Base-by-base conservation (phyloP, 2,888 invertebrate genomes). In the Catocala sponsa region DNA sequence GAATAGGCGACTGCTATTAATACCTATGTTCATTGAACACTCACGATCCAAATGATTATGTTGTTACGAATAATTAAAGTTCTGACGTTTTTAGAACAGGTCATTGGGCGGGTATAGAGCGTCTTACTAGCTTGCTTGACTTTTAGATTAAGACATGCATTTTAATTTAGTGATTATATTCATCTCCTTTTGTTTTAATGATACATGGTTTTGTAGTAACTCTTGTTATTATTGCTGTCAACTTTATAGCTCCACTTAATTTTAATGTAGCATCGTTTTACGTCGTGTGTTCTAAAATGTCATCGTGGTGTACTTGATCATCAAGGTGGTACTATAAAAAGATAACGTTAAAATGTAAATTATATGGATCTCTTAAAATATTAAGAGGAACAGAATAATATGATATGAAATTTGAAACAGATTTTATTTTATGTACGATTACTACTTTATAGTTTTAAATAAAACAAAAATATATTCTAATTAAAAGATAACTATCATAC, bases 1-100 rank as follows among this genome's bases (percentile, higher is more conserved):
- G 67, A 78, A 68, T 89, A 87, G 91, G 69, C 72, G 63, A 68
- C 59, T 71, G 75, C 74, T 83, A 84, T 84, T 86, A 87, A 87
- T 86, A 81, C 84, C 79, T 85, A 86, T 88, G 86, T 87, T 89
- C 88, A 87, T 86, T 89, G 90, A 91, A 89, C 88, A 86, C 87
- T 92, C 90, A 92, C 89, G 91, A 89, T 88, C 86, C 76, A 72
- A 82, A 91, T 87, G 89, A 94, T 94, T 92, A 93, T 87, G 91
- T 91, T 92, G 94, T 92, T 89, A 88, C 84, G 85, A 90, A 88
- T 90, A 92, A 94, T 93, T 92, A 93, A 90, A 89, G 84, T 82
- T 85, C 84, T 87, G 92, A 92, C 91, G 79, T 90, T 90, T 92
- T 86, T 81, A 82, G 90, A 89, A 86, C 88, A 74, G 80, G 78